A percentile compares a stretch with the other conserved stretches of the same genome.
Evolutionary conservation across 2,797 vertebrate genomes (phyloP).

Genomic region (Iguana delicatissima): DNA sequence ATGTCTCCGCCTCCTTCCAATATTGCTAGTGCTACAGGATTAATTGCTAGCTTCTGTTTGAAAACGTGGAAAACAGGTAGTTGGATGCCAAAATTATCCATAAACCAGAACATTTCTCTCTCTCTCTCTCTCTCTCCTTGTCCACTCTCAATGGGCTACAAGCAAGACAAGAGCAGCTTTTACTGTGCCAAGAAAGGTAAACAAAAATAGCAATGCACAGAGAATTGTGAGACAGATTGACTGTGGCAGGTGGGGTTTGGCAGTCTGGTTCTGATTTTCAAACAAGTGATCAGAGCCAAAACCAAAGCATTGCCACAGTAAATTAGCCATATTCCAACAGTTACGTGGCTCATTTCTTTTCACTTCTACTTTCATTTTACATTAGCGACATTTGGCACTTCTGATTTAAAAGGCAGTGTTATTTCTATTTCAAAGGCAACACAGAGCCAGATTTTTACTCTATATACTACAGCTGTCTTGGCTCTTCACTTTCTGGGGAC

Average conservation of each 20-base stretch:
- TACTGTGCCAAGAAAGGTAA: conserved; percentile 70
- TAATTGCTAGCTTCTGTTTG: conserved; percentile 66
- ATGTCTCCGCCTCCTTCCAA: conserved; percentile 48
- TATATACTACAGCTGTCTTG: neutral
- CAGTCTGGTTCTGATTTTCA: conserved; percentile 76
- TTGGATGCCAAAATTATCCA: conserved; percentile 43
- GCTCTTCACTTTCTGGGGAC: neutral
- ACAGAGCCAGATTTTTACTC: neutral
- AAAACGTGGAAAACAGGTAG: conserved; percentile 61
- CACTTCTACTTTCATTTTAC: conserved; percentile 75
- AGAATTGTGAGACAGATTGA: conserved; percentile 73
- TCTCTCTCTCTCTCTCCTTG: too few relatives aligned
- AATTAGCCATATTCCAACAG: conserved; percentile 64
- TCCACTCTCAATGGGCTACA: conserved; percentile 61
- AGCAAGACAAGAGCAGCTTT: conserved; percentile 65
- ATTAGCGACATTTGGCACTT: conserved; percentile 59
- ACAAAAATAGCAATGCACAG: conserved; percentile 73
- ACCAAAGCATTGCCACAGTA: conserved; percentile 62
- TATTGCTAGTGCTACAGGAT: conserved; percentile 54
- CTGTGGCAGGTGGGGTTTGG: conserved; percentile 73
- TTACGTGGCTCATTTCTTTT: conserved; percentile 64
- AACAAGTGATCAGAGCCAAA: conserved; percentile 60
- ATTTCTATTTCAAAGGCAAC: conserved; percentile 38
- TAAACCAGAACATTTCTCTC: conserved; percentile 48
- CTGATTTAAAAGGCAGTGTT: conserved; percentile 47